phyloP scores from a whole-genome alignment of 2,797 vertebrate genomes.

The Sebastes jordani region DNA sequence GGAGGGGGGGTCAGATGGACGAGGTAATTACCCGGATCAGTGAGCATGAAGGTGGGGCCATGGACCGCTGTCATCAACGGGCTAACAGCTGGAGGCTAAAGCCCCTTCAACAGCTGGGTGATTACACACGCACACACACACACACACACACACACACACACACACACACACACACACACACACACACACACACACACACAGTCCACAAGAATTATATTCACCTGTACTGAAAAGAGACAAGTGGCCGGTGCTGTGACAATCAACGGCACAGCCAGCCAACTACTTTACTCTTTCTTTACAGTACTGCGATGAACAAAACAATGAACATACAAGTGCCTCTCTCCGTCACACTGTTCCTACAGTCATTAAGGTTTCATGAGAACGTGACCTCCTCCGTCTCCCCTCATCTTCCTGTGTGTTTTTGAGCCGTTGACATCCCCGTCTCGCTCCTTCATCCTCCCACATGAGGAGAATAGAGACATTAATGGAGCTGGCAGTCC shows the following conservation, averaged over 20 bases:
- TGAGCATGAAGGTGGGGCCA: conserved; percentile 77
- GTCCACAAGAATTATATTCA: conserved; percentile 53
- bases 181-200: conserved; percentile 24
- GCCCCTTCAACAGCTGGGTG: conserved; percentile 80
- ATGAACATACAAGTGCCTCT: background rate
- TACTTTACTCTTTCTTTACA: conserved; percentile 9
- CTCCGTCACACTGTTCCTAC: conserved; percentile 30
- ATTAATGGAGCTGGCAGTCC: conserved; percentile 88
- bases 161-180: background rate
- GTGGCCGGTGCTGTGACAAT: conserved; percentile 45
- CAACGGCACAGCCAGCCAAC: conserved; percentile 22
- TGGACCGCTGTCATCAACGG: conserved; percentile 76
- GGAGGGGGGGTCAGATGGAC: conserved; percentile 72
- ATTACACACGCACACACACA: conserved; percentile 54
- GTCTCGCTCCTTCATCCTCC: conserved; percentile 61
- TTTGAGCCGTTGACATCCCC: conserved; percentile 71
- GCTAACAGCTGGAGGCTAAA: conserved; percentile 77
- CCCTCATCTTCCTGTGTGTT: conserved; percentile 19
- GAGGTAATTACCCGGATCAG: conserved; percentile 82
- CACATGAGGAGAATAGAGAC: conserved; percentile 85
- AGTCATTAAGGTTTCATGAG: conserved; percentile 43
- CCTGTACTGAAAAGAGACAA: conserved; percentile 45
- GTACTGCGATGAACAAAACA: conserved; percentile 11
- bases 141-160: conserved; percentile 31
- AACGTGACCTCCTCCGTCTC: conserved; percentile 45